Evolutionary conservation across 2,113 vertebrate genomes (phyloP), one percentile per base, ranked within the genome.

Genomic region (Rhinogobius similis): DNA sequence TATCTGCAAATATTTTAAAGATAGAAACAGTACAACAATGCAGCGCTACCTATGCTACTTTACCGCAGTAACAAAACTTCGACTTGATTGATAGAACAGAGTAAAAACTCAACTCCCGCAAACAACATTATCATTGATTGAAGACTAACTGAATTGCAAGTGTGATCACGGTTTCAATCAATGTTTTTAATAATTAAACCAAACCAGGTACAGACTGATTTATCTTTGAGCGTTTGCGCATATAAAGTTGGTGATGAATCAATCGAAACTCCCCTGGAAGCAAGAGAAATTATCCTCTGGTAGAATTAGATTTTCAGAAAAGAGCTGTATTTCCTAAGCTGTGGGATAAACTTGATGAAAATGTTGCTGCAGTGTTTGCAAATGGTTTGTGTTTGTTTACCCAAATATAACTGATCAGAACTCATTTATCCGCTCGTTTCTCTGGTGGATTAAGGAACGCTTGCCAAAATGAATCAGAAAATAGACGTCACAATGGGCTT

Each of bases 391-490:
- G 78, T 85, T 88, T 90, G 79, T 90, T 90, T 86, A 82, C 75
- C 68, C 73, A 73, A 70, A 74, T 81, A 73, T 79, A 86, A 76
- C 80, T 79, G 88, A 86, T 90, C 86, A 75, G 79, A 78, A 69
- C 67, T 79, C 82, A 77, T 91, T 87, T 75, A 85, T 83, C 77
- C 86, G 65, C 74, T 67, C 67, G 81, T 72, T 87, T 87, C 87
- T 83, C 26, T 59, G 68, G 69, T 78, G 87, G 85, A 91, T 93
- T 89, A 90, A 39, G 67, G 29, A 71, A 77, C 90, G 85, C 86
- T 88, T 80, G 75, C 79, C 78, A 75, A 87, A 82, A 77, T 77
- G 70, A 68, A 68, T 80, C 82, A 41, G 68, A 70, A 70, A 77
- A 69, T 55, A 75, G 58, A 61, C 68, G 70, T 63, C 24, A 46